Evolutionary conservation across 2,888 invertebrate genomes (phyloP).

Genomic region (Trichogramma evanescens): DNA sequence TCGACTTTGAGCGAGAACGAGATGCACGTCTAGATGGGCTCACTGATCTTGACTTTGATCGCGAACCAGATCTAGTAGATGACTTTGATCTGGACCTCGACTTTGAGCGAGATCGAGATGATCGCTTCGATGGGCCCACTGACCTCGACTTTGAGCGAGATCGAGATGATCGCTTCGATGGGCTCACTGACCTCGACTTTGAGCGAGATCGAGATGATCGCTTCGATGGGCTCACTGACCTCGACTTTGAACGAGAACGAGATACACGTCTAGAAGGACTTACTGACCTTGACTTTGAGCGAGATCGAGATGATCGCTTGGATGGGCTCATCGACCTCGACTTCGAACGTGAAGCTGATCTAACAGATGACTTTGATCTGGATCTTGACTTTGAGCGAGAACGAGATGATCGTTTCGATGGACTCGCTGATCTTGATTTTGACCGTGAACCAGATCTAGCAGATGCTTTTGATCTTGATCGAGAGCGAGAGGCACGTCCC

Average conservation of each 20-base stretch:
- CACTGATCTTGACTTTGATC: slow-evolving; percentile 35
- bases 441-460: slow-evolving; percentile 24
- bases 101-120: background rate
- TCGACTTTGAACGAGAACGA: slow-evolving; percentile 19
- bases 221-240: background rate
- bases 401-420: slow-evolving; percentile 24
- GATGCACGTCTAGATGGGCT: slow-evolving; percentile 22
- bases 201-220: slow-evolving; percentile 20
- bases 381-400: background rate
- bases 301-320: slow-evolving; percentile 28
- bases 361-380: slow-evolving; percentile 20
- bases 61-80: slow-evolving; percentile 25
- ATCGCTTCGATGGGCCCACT: background rate
- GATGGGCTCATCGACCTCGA: background rate
- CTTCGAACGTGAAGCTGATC: slow-evolving; percentile 34
- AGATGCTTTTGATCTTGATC: too few species aligned
- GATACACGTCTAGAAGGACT: background rate
- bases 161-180: background rate
- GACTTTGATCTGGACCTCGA: slow-evolving; percentile 29
- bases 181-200: background rate
- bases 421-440: slow-evolving; percentile 22
- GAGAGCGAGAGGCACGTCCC: too few species aligned
- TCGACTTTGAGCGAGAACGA: background rate
- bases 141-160: slow-evolving; percentile 19
- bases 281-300: slow-evolving; percentile 20